Evolutionary conservation across 1,140 invertebrate species (phyloP).

Genomic region (Phortica variegata): DNA sequence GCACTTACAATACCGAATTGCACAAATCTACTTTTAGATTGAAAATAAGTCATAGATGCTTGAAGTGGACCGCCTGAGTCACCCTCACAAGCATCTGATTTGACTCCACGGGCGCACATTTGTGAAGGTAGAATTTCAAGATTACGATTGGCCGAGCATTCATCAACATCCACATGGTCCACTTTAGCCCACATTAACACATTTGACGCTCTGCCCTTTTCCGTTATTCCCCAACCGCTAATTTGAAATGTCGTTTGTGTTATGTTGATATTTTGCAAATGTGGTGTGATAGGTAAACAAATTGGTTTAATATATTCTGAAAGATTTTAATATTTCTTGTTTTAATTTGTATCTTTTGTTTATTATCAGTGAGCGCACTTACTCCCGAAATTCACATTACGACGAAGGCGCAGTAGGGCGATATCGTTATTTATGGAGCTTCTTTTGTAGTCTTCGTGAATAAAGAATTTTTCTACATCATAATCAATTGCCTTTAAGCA

Average conservation of each 20-base stretch:
- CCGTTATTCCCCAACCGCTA: slow-evolving; percentile 71
- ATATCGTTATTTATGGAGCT: slow-evolving; percentile 65
- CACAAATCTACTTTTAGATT: slow-evolving; percentile 32
- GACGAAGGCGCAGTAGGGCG: slow-evolving; percentile 60
- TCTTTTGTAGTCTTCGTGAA: slow-evolving; percentile 65
- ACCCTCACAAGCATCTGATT: slow-evolving; percentile 64
- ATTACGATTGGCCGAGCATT: slow-evolving; percentile 21
- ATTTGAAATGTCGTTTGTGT: slow-evolving; percentile 57
- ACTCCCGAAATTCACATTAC: slow-evolving; percentile 32
- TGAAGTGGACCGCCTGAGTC: slow-evolving; percentile 58
- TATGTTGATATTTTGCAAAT: slow-evolving; percentile 51
- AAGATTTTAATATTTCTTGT: neutral
- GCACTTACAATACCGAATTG: slow-evolving; percentile 60
- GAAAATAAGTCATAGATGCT: slow-evolving; percentile 23
- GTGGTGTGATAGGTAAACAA: slow-evolving; percentile 64
- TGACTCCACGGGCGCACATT: slow-evolving; percentile 39
- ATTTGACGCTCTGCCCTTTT: slow-evolving; percentile 52
- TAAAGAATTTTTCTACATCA: slow-evolving; percentile 63
- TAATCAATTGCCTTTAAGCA: too few relatives aligned
- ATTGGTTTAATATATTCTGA: slow-evolving; percentile 68
- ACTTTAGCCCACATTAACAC: slow-evolving; percentile 39
- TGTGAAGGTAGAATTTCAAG: slow-evolving; percentile 24
- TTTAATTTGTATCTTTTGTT: neutral
- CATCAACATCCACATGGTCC: slow-evolving; percentile 17
- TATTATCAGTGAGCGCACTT: too few relatives aligned